These are phyloP conservation scores for Petrocephalus microphthalmus DNA, from an alignment of 2,113 vertebrate species.

Conservation along the genomic window DNA sequence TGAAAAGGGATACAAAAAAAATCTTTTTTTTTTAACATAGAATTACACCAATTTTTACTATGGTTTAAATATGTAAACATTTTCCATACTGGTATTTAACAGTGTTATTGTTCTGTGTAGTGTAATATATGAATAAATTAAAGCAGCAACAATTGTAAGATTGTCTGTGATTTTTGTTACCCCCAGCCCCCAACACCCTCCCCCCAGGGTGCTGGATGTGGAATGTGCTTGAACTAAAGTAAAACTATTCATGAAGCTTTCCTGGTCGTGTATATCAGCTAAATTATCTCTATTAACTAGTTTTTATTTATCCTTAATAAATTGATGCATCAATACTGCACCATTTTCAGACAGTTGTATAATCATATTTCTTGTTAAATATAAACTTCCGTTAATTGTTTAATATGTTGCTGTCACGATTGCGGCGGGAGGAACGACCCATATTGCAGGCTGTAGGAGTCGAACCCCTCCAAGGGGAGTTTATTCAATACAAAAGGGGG, in stretches of 20 bases:
- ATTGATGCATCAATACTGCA: not conserved
- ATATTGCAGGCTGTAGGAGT: too few relatives aligned
- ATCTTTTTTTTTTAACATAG: slow-evolving; percentile 58
- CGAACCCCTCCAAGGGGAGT: too few relatives aligned
- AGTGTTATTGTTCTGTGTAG: slow-evolving; percentile 91
- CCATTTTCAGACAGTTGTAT: not conserved
- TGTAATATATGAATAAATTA: slow-evolving; percentile 76
- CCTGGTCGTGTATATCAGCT: not conserved
- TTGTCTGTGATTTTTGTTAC: not conserved
- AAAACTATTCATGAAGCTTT: not conserved
- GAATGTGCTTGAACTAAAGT: not conserved
- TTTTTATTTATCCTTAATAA: not conserved
- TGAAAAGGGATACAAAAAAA: slow-evolving; percentile 38
- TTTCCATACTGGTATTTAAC: slow-evolving; percentile 92
- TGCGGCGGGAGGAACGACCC: too few relatives aligned
- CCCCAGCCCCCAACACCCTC: too few relatives aligned
- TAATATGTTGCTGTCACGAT: too few relatives aligned
- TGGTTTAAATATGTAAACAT: slow-evolving; percentile 61
- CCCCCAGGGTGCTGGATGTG: not conserved
- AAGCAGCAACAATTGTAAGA: slow-evolving; percentile 13
- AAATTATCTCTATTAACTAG: not conserved
- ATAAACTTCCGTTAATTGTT: not conserved
- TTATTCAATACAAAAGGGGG: too few relatives aligned
- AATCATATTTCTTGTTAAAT: not conserved
- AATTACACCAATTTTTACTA: slow-evolving; percentile 64